phyloP scores from a whole-genome alignment of 1,140 invertebrate species.

The Calycopis cecrops region DNA sequence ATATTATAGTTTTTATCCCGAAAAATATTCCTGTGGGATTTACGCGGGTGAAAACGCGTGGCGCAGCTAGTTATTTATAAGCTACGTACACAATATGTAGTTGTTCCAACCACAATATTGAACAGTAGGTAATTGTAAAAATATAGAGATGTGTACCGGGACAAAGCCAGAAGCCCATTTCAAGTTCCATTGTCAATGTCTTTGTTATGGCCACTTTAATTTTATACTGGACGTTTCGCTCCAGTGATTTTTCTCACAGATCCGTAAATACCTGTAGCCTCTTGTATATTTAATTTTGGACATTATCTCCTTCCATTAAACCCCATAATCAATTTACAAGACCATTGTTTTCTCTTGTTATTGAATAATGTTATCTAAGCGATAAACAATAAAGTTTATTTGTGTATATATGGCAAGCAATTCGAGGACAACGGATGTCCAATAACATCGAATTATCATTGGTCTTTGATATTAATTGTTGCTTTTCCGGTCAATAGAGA shows the following conservation, averaged over 20 bases:
- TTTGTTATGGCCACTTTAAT: conserved; percentile 1
- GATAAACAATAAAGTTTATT: conserved; percentile 20
- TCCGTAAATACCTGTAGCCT: conserved; percentile 9
- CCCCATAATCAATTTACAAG: neutral
- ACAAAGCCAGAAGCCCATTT: no score
- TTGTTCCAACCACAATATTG: conserved; percentile 23
- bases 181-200: neutral
- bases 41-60: no score
- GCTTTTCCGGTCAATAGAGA: conserved; percentile 55
- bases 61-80: no score
- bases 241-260: conserved; percentile 53
- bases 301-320: conserved; percentile 18
- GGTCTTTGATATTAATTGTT: conserved; percentile 51
- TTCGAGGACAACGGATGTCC: conserved; percentile 57
- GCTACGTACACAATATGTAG: no score
- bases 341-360: neutral
- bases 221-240: conserved; percentile 29
- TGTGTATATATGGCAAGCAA: conserved; percentile 22
- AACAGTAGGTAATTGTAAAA: conserved; percentile 3
- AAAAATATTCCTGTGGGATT: no score
- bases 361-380: conserved; percentile 7
- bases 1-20: no score
- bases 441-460: conserved; percentile 53
- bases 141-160: neutral
- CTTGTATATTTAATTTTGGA: conserved; percentile 22